Base-by-base conservation (phyloP, 1,140 invertebrate species). In the Lasioglossum albipes region DNA sequence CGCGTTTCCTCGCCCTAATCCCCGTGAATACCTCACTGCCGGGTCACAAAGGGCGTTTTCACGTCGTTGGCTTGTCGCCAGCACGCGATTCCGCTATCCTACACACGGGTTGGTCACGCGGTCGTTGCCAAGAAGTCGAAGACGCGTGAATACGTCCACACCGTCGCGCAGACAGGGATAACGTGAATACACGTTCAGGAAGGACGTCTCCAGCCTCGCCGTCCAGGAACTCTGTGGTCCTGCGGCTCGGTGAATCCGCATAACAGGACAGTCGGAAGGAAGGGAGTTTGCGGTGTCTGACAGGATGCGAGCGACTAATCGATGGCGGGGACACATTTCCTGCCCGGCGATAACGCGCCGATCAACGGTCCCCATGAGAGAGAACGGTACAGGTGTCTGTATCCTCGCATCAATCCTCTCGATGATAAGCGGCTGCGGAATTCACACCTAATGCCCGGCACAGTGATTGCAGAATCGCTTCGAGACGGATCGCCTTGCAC, bases 281-380 rank as follows among this genome's bases (percentile, higher is more conserved):
- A 70, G 74, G 74, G 66, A 65, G 75, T 5, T 64, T 36, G 57
- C 65, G 59, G 65, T 49, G 45, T 70, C 41, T 45, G 31, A 70
- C 65, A 70, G 78, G 73, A 70, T 57, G 65, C 66, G 54, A 54
- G 12, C 0, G 59, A 72, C 54, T 78, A 77, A 82, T 82, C 80
- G 80, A 82, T 82, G 59, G 10, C 68, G 41, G 41, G 61, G 12
- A 71, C 74, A 41, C 75, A 72, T 82, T 82, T 82, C 64, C 80
- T 66, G 54, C 66, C 5, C 31, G 31, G 16, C 22, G 57, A 70
- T 70, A 76, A 76, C 36, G 57, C 54, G 52, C 42, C 31, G 64
- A 49, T 27, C 49, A 31, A 13, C 13, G 16, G n/a, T 27, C 2
- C n/a, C 9, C n/a, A 1, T 22, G 42, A 20, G 62, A 36, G 42